Evolutionary conservation across 2,888 invertebrate species (phyloP), one percentile per base, ranked within the genome.

Genomic region (Gryllus longicercus): DNA sequence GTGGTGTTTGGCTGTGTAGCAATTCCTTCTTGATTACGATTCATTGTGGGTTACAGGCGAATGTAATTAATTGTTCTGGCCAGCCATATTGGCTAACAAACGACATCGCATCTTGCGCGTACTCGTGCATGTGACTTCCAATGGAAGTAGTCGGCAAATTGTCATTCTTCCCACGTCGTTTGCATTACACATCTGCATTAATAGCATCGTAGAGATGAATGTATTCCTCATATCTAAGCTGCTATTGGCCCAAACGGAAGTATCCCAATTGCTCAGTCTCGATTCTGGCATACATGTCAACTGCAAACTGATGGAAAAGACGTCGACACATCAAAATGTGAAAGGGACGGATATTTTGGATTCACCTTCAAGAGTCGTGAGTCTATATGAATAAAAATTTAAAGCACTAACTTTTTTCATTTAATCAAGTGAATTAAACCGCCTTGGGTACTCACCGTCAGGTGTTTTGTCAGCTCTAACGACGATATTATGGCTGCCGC

Each of bases 301-400:
- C 74, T 74, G 2, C 74, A 74, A 74, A 74, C 74, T 74, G 3
- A 74, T 74, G 74, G n/a, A 74, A 74, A 74, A 74, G 74, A 2
- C 74, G 74, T 74, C n/a, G 74, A 74, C 74, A 74, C 74, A 74
- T 74, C 74, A 74, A 74, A 74, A 74, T 74, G 74, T 74, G 74
- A 21, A 21, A 21, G 21, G 21, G 21, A 21, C 21, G 1, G 21
- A 21, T 21, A 21, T 21, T 21, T 21, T 21, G 21, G 21, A 74
- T 74, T 74, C n/a, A 74, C 74, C 74, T 74, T 78, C 3, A 38
- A 12, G 74, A 1, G 2, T 21, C 50, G 12, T 25, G 23, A 79
- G 2, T 25, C 25, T 25, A 25, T 25, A 25, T 25, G 25, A 25
- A 25, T 25, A 25, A 25, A 25, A 25, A 25, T 25, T 25, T 2